Evolutionary conservation across 2,888 invertebrate species (phyloP).

Genomic region (Drymonia ruficornis): DNA sequence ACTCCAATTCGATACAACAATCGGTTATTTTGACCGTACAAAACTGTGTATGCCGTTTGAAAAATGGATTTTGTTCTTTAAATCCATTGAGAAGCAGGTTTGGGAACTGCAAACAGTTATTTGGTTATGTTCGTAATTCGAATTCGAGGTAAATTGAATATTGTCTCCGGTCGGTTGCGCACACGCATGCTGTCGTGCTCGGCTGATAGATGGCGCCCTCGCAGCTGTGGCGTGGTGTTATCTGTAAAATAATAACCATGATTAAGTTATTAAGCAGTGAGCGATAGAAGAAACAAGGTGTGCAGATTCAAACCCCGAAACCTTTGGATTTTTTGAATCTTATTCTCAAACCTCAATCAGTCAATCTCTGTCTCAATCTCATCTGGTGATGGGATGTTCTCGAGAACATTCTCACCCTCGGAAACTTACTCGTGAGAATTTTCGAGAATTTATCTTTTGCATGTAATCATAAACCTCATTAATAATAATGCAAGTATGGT

Average conservation of each 20-base stretch:
- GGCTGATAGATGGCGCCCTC: constrained; percentile 57
- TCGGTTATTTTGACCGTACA: constrained; percentile 30
- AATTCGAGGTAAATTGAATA: constrained; percentile 61
- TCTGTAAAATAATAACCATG: constrained; percentile 56
- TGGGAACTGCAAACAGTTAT: constrained; percentile 35
- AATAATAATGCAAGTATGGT: too few relatives aligned
- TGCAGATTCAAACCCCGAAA: too few relatives aligned
- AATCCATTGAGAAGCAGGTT: constrained; percentile 19
- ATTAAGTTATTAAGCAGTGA: too few relatives aligned
- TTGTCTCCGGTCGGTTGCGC: constrained; percentile 57
- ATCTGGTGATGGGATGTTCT: too few relatives aligned
- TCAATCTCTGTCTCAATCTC: too few relatives aligned
- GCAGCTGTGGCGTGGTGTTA: constrained; percentile 71
- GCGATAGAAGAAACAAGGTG: too few relatives aligned
- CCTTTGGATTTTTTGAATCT: too few relatives aligned
- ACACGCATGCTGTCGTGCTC: constrained; percentile 39
- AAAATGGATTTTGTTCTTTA: not conserved
- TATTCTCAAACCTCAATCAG: too few relatives aligned
- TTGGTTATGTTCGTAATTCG: constrained; percentile 56
- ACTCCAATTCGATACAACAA: constrained; percentile 52
- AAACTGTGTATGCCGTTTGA: constrained; percentile 20
- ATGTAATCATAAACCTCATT: too few relatives aligned
- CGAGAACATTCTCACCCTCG: too few relatives aligned
- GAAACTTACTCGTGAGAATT: too few relatives aligned
- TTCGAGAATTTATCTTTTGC: too few relatives aligned